Conservation (phyloP, 1,140 invertebrate genomes). For the Listronotus oregonensis region DNA sequence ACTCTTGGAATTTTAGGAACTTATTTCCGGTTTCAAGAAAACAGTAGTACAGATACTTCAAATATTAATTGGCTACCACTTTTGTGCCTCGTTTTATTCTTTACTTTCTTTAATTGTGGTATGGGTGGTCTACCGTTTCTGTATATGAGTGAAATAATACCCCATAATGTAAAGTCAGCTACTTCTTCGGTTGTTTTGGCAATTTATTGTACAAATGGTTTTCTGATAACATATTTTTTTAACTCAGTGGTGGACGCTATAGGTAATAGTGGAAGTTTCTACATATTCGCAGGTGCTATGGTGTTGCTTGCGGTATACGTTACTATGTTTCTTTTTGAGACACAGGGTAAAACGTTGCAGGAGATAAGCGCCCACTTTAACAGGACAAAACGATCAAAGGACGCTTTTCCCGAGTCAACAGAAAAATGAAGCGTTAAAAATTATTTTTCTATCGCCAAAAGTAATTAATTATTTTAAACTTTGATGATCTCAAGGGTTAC, state of each 20-base stretch:
- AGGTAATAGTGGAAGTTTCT: conserved; percentile 72
- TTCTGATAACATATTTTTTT: conserved; percentile 78
- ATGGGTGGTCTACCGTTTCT: conserved; percentile 83
- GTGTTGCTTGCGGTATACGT: conserved; percentile 64
- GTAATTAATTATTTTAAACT: too few species aligned
- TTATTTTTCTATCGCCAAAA: too few species aligned
- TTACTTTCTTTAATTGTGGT: conserved; percentile 55
- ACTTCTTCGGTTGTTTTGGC: conserved; percentile 72
- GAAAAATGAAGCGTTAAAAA: too few species aligned
- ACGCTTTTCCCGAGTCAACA: neutral
- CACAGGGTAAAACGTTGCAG: conserved; percentile 75
- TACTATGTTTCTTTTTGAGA: conserved; percentile 72
- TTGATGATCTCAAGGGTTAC: too few species aligned
- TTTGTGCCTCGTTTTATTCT: conserved; percentile 32
- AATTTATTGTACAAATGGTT: conserved; percentile 51
- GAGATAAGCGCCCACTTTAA: conserved; percentile 44
- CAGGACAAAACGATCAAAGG: conserved; percentile 7
- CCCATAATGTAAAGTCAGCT: conserved; percentile 71
- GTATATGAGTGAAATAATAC: conserved; percentile 80
- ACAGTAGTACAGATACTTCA: conserved; percentile 14
- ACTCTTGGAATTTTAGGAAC: conserved; percentile 36
- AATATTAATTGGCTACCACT: conserved; percentile 40
- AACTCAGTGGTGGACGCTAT: conserved; percentile 62
- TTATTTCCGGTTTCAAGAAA: conserved; percentile 35
- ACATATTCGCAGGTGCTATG: conserved; percentile 74